Evolutionary conservation across 2,888 invertebrate genomes (phyloP), one percentile per base, ranked within the genome.

Genomic region (Norana najaformis): DNA sequence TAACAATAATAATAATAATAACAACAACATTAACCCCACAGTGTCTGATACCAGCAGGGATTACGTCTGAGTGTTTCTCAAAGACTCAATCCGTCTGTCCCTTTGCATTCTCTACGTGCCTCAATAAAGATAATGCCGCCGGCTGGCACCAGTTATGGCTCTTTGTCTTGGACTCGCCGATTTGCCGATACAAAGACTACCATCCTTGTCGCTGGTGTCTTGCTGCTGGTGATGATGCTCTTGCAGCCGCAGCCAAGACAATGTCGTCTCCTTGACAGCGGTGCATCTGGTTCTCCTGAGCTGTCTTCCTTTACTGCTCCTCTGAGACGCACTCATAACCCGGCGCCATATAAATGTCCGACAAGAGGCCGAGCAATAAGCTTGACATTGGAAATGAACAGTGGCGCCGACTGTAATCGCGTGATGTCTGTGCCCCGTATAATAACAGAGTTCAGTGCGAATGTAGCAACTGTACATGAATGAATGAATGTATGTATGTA

Each of bases 211-310:
- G 3, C 47, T 20, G n/a, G n/a, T n/a, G n/a, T 18, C 47, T 14
- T 23, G 47, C 47, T 23, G 47, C 47, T 18, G 47, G 16, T 13
- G 47, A 3, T 18, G 47, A 20, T 47, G 47, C 47, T 23, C 47
- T 47, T 47, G 69, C 69, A n/a, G 69, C 69, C 69, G n/a, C n/a
- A 69, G n/a, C n/a, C n/a, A 69, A 69, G 69, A 69, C 69, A 69
- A 69, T 69, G 69, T n/a, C 69, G n/a, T n/a, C n/a, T 69, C 69
- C n/a, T n/a, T 5, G 16, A n/a, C 69, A 69, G 4, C 53, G 30
- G 30, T 69, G 69, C 69, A n/a, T 69, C 69, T 69, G 69, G 69
- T 69, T 69, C 69, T 16, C n/a, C 69, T 30, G n/a, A n/a, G n/a
- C n/a, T n/a, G n/a, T 30, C 69, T 13, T 69, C 69, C 69, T 69